phyloP scores from a whole-genome alignment of 2,797 vertebrate species.

The Crax fasciolata region DNA sequence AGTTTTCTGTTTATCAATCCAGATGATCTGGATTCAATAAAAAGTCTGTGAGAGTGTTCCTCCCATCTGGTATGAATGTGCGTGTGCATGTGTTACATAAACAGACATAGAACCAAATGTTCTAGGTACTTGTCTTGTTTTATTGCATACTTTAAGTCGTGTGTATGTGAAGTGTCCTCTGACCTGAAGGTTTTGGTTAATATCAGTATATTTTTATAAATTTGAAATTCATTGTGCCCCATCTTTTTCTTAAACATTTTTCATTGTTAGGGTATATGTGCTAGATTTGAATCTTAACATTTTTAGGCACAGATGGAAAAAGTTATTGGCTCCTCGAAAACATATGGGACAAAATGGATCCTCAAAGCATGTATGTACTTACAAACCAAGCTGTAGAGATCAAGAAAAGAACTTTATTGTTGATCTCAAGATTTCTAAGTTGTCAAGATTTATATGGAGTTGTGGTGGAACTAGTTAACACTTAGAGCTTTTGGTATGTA shows the following conservation, averaged over 20 bases:
- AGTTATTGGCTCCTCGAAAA: slow-evolving; percentile 82
- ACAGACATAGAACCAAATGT: slow-evolving; percentile 77
- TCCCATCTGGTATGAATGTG: slow-evolving; percentile 54
- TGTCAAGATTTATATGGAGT: slow-evolving; percentile 88
- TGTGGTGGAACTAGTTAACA: slow-evolving; percentile 90
- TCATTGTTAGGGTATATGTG: slow-evolving; percentile 77
- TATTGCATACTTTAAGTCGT: slow-evolving; percentile 75
- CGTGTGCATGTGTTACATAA: slow-evolving; percentile 24
- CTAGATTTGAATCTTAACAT: slow-evolving; percentile 82
- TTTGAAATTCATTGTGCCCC: slow-evolving; percentile 80
- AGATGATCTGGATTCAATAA: slow-evolving; percentile 73
- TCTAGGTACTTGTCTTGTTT: slow-evolving; percentile 78
- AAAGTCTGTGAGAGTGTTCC: slow-evolving; percentile 46
- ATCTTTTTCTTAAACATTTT: slow-evolving; percentile 76
- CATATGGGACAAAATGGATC: slow-evolving; percentile 75
- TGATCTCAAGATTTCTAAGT: slow-evolving; percentile 86
- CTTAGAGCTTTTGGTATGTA: slow-evolving; percentile 93
- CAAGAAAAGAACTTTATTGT: slow-evolving; percentile 80
- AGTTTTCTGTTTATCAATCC: slow-evolving; percentile 76
- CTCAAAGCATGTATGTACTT: slow-evolving; percentile 83
- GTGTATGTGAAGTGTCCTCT: slow-evolving; percentile 82
- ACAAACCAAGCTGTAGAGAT: slow-evolving; percentile 89
- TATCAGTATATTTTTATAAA: slow-evolving; percentile 88
- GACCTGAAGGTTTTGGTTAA: slow-evolving; percentile 82
- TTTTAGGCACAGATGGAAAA: slow-evolving; percentile 85